A percentile compares a stretch with the other conserved stretches of the same genome.
Evolutionary conservation across 2,113 vertebrate genomes (phyloP).

Genomic region (Antechinus stuartii): DNA sequence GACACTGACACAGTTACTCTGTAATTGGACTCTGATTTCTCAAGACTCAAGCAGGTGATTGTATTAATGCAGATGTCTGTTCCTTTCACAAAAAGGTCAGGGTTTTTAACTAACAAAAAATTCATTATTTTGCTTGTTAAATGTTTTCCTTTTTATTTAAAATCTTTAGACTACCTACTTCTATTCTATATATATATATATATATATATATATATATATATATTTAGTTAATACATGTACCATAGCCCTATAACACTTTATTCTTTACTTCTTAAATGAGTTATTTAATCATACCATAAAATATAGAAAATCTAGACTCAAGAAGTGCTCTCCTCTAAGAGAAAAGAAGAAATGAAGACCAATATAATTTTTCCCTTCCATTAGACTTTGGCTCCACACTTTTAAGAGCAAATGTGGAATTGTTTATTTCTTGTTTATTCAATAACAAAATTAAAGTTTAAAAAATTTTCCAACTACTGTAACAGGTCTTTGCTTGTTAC

Average conservation of each 20-base stretch:
- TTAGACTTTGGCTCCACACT: neutral
- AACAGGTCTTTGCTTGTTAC: slow-evolving; percentile 14
- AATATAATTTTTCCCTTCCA: neutral
- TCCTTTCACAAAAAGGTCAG: slow-evolving; percentile 53
- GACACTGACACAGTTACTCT: slow-evolving; percentile 44
- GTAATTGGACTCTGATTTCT: slow-evolving; percentile 36
- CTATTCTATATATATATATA: neutral
- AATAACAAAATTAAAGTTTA: slow-evolving; percentile 17
- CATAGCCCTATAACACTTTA: slow-evolving; percentile 29
- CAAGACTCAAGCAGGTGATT: slow-evolving; percentile 60
- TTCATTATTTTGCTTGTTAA: slow-evolving; percentile 54
- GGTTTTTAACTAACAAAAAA: slow-evolving; percentile 50
- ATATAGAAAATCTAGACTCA: slow-evolving; percentile 18
- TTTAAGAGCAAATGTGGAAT: neutral
- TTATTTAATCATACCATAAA: neutral
- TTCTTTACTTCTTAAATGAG: slow-evolving; percentile 58
- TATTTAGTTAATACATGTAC: slow-evolving; percentile 10
- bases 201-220: too few relatives aligned
- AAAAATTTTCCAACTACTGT: slow-evolving; percentile 32
- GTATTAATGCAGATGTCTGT: slow-evolving; percentile 53
- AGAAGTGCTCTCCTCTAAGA: slow-evolving; percentile 19
- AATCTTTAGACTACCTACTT: slow-evolving; percentile 49
- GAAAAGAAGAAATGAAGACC: neutral
- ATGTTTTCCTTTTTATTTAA: slow-evolving; percentile 50
- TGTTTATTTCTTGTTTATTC: slow-evolving; percentile 23